Conservation (phyloP, 1,140 invertebrate genomes). For the Aphelinus atriplicis region DNA sequence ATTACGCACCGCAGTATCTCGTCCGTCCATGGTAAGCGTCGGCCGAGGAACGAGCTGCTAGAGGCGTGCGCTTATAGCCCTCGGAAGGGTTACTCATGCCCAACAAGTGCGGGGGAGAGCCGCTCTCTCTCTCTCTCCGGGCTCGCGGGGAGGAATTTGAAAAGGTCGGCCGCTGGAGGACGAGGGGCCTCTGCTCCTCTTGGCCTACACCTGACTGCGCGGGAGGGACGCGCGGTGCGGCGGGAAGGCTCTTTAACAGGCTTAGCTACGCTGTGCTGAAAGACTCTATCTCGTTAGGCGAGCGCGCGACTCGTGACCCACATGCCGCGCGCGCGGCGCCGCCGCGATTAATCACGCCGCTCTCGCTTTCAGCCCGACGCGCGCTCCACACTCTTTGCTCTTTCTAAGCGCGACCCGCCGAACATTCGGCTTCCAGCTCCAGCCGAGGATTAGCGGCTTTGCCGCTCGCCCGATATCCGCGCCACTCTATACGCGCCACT, state of each 20-base stretch:
- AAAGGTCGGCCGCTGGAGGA: neutral
- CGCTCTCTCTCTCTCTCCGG: no score
- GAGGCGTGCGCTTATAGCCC: no score
- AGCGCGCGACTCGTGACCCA: constrained; percentile 58
- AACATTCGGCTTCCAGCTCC: neutral
- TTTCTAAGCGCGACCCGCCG: neutral
- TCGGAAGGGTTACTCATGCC: no score
- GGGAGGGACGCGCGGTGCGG: neutral
- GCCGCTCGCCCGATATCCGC: neutral
- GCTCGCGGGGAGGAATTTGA: no score
- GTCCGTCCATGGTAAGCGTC: no score
- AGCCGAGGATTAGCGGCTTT: neutral
- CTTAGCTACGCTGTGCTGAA: constrained; percentile 59
- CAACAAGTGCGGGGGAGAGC: no score
- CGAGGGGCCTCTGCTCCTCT: neutral
- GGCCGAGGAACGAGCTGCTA: no score
- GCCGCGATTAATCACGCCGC: constrained; percentile 53
- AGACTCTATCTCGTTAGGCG: constrained; percentile 62
- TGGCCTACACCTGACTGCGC: neutral
- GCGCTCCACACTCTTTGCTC: constrained; percentile 20
- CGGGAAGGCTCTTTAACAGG: constrained; percentile 51
- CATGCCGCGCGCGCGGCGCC: constrained; percentile 53
- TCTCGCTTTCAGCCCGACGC: constrained; percentile 41
- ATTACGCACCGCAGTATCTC: no score
- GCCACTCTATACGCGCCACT: neutral